A percentile compares a stretch with the other conserved stretches of the same genome.
These are phyloP conservation scores for Avahi laniger DNA, from an alignment of 2,797 vertebrate genomes.

Conservation along the genomic window DNA sequence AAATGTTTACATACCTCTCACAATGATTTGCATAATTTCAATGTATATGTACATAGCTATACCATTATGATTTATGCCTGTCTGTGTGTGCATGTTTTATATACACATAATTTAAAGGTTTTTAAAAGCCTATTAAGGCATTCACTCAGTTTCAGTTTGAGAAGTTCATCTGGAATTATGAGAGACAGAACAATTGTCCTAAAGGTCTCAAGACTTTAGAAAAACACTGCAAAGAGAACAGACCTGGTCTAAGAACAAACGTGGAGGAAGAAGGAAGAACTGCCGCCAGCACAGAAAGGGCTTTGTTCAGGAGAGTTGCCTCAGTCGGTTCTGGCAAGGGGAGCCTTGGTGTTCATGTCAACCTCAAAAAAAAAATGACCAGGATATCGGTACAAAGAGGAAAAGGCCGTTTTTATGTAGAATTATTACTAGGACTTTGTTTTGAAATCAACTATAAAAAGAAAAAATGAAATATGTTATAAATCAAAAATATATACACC, in stretches of 20 bases:
- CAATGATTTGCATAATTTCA: background rate
- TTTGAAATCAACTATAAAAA: background rate
- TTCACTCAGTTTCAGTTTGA: background rate
- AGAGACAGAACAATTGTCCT: background rate
- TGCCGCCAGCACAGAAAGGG: background rate
- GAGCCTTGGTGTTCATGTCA: background rate
- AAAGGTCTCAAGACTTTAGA: constrained; percentile 30
- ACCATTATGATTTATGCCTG: background rate
- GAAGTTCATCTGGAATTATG: background rate
- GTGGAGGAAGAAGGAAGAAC: constrained; percentile 61
- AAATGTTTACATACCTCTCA: background rate
- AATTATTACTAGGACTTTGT: background rate
- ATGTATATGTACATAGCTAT: background rate
- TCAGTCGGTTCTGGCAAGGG: background rate
- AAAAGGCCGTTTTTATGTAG: background rate
- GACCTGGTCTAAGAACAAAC: background rate
- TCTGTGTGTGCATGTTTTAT: background rate
- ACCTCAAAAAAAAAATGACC: background rate
- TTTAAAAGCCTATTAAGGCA: background rate
- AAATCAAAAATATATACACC: background rate
- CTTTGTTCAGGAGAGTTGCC: constrained; percentile 31
- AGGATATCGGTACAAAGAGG: background rate
- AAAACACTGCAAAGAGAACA: background rate
- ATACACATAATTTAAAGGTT: background rate
- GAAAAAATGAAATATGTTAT: background rate